These are phyloP conservation scores for Gryon sp. DNA, from an alignment of 1,140 invertebrate genomes.

Conservation along the genomic window DNA sequence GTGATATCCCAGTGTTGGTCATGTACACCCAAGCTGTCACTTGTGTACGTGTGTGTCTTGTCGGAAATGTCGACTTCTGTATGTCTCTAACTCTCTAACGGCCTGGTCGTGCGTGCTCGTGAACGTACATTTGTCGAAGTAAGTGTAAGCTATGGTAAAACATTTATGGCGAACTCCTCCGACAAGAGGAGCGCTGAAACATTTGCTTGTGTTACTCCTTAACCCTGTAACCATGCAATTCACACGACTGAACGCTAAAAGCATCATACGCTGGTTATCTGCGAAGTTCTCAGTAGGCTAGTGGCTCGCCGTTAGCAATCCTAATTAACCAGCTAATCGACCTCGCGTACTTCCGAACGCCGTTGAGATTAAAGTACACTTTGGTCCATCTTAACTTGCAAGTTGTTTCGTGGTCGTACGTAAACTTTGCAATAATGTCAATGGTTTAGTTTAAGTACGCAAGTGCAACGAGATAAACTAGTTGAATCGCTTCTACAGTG, in stretches of 20 bases:
- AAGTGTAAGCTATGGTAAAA: conserved; percentile 54
- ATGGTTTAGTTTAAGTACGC: conserved; percentile 50
- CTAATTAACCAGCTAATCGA: conserved; percentile 66
- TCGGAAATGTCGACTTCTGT: conserved; percentile 65
- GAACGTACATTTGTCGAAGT: conserved; percentile 62
- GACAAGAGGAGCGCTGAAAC: conserved; percentile 44
- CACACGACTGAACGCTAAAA: conserved; percentile 66
- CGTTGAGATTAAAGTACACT: conserved; percentile 47
- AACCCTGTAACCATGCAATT: conserved; percentile 68
- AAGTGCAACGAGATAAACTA: conserved; percentile 56
- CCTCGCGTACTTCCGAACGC: conserved; percentile 58
- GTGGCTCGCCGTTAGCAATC: conserved; percentile 67
- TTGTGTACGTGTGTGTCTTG: conserved; percentile 68
- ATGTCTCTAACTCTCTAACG: conserved; percentile 62
- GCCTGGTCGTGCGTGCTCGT: conserved; percentile 60
- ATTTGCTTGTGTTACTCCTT: conserved; percentile 61
- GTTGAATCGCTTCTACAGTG: conserved; percentile 38
- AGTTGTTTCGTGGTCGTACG: conserved; percentile 52
- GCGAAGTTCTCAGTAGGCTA: conserved; percentile 67
- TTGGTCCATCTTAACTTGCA: conserved; percentile 55
- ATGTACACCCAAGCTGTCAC: conserved; percentile 57
- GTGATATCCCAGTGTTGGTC: conserved; percentile 28
- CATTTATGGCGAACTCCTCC: conserved; percentile 46
- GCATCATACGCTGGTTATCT: conserved; percentile 68
- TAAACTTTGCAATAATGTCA: conserved; percentile 61